Evolutionary conservation across 2,888 invertebrate genomes (phyloP).

Genomic region (Ornithoptera priamus): DNA sequence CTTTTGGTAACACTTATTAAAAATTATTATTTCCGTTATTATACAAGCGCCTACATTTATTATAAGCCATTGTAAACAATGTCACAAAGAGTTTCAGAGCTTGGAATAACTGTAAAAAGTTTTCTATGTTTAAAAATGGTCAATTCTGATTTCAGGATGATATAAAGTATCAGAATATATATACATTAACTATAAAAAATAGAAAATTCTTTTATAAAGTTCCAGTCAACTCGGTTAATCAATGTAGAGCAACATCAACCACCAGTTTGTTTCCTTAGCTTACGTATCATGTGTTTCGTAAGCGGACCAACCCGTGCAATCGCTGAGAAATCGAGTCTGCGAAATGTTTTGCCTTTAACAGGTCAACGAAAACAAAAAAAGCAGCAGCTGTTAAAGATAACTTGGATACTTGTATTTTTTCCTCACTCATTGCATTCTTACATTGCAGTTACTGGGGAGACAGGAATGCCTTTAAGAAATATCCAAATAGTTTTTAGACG

Average conservation of each 20-base stretch:
- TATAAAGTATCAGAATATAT: neutral
- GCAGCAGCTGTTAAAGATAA: slow-evolving; percentile 7
- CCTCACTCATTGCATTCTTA: neutral
- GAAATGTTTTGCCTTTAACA: slow-evolving; percentile 44
- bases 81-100: neutral
- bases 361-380: slow-evolving; percentile 23
- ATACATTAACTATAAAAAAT: neutral
- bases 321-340: slow-evolving; percentile 60
- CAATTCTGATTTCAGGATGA: neutral
- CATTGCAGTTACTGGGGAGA: neutral
- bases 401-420: neutral
- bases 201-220: slow-evolving; percentile 30
- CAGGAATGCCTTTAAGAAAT: too few species aligned
- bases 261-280: slow-evolving; percentile 54
- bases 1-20: too few species aligned
- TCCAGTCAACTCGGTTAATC: slow-evolving; percentile 46
- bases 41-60: too few species aligned
- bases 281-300: slow-evolving; percentile 55
- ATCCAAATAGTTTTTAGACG: neutral
- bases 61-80: too few species aligned
- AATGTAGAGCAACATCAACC: slow-evolving; percentile 44
- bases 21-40: too few species aligned
- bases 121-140: too few species aligned
- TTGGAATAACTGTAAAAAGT: too few species aligned
- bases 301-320: slow-evolving; percentile 43